These are phyloP conservation scores for Blennius ocellaris DNA, from an alignment of 2,113 vertebrate genomes.

Conservation along the genomic window DNA sequence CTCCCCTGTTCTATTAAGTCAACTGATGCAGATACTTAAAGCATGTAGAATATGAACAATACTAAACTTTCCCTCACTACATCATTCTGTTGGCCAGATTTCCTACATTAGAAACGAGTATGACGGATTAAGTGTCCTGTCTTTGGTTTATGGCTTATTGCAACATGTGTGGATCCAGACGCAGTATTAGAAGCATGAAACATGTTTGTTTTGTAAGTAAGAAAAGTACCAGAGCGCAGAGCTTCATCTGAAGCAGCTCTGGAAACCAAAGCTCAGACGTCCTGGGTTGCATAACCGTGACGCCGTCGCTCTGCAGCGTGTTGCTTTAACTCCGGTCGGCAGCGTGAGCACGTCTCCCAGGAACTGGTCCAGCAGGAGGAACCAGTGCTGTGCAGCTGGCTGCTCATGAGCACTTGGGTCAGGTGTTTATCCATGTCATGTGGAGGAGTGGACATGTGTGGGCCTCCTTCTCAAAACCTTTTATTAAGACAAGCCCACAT, in stretches of 20 bases:
- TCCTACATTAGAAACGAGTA: too few species aligned
- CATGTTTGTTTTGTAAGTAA: neutral
- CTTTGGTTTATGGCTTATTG: too few species aligned
- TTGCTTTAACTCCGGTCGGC: slow-evolving; percentile 63
- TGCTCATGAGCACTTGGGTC: too few species aligned
- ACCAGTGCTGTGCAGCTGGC: neutral
- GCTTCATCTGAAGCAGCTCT: neutral
- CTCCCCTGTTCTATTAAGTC: too few species aligned
- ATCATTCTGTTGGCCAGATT: neutral
- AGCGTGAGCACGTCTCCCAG: slow-evolving; percentile 2
- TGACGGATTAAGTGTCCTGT: too few species aligned
- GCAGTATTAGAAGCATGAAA: neutral
- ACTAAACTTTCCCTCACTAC: neutral
- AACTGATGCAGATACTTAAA: too few species aligned
- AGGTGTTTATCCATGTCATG: neutral
- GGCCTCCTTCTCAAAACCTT: slow-evolving; percentile 56
- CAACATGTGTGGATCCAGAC: neutral
- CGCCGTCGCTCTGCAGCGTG: slow-evolving; percentile 43
- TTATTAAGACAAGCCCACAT: slow-evolving; percentile 59
- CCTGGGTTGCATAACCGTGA: slow-evolving; percentile 35
- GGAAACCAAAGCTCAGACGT: neutral
- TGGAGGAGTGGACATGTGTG: neutral
- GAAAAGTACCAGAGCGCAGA: neutral
- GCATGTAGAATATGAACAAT: neutral
- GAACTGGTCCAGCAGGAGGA: slow-evolving; percentile 5